Evolutionary conservation across 2,888 invertebrate species (phyloP), one percentile per base, ranked within the genome.

Genomic region (Acanthoscelides obtectus): DNA sequence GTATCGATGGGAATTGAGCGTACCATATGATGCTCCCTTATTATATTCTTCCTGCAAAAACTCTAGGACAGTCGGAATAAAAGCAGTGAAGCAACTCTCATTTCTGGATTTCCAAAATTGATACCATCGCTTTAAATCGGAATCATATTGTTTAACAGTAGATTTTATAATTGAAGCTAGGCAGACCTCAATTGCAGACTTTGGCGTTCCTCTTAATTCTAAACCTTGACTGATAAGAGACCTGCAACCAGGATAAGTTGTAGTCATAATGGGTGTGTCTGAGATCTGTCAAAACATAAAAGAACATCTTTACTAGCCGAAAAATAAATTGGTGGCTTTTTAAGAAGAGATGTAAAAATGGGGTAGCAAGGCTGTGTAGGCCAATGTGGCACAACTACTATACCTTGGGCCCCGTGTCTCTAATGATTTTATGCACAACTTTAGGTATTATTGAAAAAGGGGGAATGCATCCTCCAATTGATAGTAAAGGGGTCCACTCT

Each of bases 191-290:
- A 69, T 22, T 74, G 76, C 5, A 76, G 71, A 64, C 22, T 76
- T 63, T 5, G 75, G 77, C 64, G 78, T 70, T 1, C 71, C 68
- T 22, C 75, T 72, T 72, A 67, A 22, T 65, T 25, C 65, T 21
- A 78, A 78, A 3, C 77, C 78, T 22, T 75, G 69, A 71, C 75
- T 20, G 80, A 81, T 75, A 79, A 77, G 68, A 67, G 71, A 70
- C 78, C 79, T 73, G 76, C 81, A 67, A 78, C 76, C 77, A 81
- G 79, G 75, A 77, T 74, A 78, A 81, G 75, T 19, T 74, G 75
- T 65, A 27, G 69, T 66, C 71, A 71, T 21, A 77, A 64, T 3
- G 79, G 80, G 63, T 80, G 81, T 4, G 71, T 67, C 6, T 71
- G 65, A 20, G 68, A 65, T 66, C 79, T 80, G 74, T 73, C 73